These are phyloP conservation scores for Microtus ochrogaster DNA, from an alignment of 2,113 vertebrate species.

Conservation along the genomic window DNA sequence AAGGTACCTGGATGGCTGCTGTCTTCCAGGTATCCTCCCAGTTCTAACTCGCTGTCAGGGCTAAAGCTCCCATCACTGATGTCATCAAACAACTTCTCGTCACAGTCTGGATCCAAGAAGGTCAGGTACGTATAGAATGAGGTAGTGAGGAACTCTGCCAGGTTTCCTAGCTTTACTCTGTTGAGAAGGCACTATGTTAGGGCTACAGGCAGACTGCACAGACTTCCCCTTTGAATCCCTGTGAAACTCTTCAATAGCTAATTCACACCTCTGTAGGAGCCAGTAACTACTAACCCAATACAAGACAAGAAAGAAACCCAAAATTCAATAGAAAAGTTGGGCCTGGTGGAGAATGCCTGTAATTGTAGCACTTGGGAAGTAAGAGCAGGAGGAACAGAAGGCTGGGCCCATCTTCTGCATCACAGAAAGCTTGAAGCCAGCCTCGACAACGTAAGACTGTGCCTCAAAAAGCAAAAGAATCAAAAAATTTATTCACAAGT, in stretches of 20 bases:
- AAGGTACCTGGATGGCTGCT: conserved; percentile 85
- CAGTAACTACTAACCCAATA: neutral
- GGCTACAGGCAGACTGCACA: neutral
- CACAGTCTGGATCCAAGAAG: conserved; percentile 94
- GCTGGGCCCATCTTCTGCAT: neutral
- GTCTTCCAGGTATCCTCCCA: conserved; percentile 83
- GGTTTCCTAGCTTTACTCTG: conserved; percentile 95
- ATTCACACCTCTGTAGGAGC: conserved; percentile 21
- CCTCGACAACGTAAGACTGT: neutral
- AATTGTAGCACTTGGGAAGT: neutral
- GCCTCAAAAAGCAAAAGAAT: neutral
- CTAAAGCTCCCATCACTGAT: conserved; percentile 85
- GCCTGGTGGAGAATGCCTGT: too few species aligned
- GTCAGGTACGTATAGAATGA: conserved; percentile 96
- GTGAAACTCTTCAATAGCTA: conserved; percentile 33
- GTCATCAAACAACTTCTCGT: conserved; percentile 91
- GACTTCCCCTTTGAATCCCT: conserved; percentile 46
- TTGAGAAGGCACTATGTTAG: conserved; percentile 36
- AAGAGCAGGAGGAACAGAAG: neutral
- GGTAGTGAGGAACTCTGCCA: conserved; percentile 95
- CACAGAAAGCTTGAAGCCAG: neutral
- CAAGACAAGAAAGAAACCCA: conserved; percentile 38
- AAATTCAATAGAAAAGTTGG: conserved; percentile 41
- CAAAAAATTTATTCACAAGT: neutral
- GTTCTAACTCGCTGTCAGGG: conserved; percentile 88